phyloP scores from a whole-genome alignment of 2,113 vertebrate species.

The Cheilinus undulatus region DNA sequence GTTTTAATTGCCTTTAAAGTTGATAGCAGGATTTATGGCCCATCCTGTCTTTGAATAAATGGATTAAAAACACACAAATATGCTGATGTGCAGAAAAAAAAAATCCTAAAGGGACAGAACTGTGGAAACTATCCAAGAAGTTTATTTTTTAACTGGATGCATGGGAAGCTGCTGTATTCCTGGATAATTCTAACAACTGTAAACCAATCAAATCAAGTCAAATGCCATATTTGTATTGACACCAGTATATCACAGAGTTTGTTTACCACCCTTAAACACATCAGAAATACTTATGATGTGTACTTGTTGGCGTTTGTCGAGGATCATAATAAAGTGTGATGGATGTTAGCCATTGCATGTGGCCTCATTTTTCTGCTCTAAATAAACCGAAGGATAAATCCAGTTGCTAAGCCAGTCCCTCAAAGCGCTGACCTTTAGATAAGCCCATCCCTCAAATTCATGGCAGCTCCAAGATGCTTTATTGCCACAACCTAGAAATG shows the following conservation, averaged over 20 bases:
- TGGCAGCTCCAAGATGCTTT: constrained; percentile 71
- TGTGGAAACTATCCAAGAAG: background rate
- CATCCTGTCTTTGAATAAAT: constrained; percentile 7
- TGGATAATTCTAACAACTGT: background rate
- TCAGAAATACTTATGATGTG: constrained; percentile 30
- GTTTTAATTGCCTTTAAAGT: constrained; percentile 18
- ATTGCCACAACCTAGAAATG: constrained; percentile 75
- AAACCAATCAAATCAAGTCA: background rate
- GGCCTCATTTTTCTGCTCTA: constrained; percentile 78
- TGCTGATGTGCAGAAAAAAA: background rate
- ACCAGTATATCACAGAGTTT: background rate
- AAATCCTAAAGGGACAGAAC: background rate
- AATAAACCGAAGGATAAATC: constrained; percentile 79
- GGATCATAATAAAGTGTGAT: constrained; percentile 67
- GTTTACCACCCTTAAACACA: constrained; percentile 30
- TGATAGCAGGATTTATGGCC: background rate
- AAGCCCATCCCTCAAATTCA: constrained; percentile 77
- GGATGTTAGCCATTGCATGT: constrained; percentile 53
- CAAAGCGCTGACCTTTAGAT: constrained; percentile 78
- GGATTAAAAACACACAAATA: background rate
- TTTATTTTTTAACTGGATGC: background rate
- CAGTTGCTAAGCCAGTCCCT: constrained; percentile 71
- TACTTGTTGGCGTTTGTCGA: constrained; percentile 55
- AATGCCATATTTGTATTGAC: background rate
- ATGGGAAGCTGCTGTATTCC: background rate